Conservation (phyloP, 1,140 invertebrate species). For the Atta texana region DNA sequence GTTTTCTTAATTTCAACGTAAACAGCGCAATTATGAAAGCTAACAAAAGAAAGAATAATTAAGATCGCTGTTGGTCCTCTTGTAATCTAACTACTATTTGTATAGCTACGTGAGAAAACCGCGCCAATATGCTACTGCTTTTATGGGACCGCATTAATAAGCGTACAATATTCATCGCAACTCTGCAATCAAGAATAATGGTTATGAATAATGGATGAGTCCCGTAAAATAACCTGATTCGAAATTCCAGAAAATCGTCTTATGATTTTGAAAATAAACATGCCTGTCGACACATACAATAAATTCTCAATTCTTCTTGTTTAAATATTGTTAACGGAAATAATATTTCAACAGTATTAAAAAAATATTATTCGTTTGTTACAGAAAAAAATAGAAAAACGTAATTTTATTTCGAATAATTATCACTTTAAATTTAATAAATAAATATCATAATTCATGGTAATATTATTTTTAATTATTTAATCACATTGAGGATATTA, state of each 20-base stretch:
- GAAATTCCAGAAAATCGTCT: constrained; percentile 44
- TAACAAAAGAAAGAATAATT: not conserved
- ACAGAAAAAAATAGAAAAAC: not conserved
- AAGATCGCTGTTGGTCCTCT: not conserved
- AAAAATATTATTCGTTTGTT: not conserved
- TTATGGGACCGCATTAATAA: constrained; percentile 49
- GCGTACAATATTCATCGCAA: constrained; percentile 60
- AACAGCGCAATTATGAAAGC: not conserved
- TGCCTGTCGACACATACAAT: not conserved
- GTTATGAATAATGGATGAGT: constrained; percentile 51
- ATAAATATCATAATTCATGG: not conserved
- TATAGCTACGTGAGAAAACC: not conserved
- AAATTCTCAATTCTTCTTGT: not conserved
- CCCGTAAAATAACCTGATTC: constrained; percentile 21
- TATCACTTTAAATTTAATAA: not conserved
- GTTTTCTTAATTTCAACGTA: constrained; percentile 35
- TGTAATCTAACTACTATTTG: not conserved
- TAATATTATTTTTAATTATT: not conserved
- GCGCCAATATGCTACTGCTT: constrained; percentile 26
- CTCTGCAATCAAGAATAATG: constrained; percentile 56
- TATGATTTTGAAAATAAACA: constrained; percentile 37
- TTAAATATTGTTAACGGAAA: not conserved
- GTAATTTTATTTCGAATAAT: not conserved
- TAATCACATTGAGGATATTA: not conserved
- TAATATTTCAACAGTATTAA: not conserved